These are phyloP conservation scores for Lepilemur ruficaudatus DNA, from an alignment of 2,797 vertebrate genomes.

Conservation along the genomic window DNA sequence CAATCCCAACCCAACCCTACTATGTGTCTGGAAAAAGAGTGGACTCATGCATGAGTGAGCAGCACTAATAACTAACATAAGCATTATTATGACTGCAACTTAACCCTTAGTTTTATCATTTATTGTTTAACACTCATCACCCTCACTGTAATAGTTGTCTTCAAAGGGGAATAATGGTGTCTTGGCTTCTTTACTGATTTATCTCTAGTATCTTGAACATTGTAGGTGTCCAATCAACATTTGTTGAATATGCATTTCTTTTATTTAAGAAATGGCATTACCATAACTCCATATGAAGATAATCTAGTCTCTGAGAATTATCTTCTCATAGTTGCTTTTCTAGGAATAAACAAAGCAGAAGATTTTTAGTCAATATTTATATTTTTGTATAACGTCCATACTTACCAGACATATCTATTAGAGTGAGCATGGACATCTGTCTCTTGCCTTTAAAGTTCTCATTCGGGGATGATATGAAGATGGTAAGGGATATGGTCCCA, in stretches of 20 bases:
- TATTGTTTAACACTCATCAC: neutral
- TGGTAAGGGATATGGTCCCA: neutral
- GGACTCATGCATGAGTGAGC: neutral
- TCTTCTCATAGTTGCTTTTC: neutral
- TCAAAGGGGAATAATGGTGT: neutral
- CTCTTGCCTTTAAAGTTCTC: neutral
- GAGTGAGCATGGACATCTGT: neutral
- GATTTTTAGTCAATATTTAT: neutral
- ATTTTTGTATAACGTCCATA: neutral
- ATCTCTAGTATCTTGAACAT: neutral
- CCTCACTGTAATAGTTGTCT: neutral
- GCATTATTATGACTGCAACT: neutral
- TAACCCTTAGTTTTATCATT: neutral
- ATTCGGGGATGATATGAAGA: neutral
- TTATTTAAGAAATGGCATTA: neutral
- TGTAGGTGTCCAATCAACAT: neutral
- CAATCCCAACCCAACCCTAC: neutral
- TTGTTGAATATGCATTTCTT: neutral
- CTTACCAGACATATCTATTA: neutral
- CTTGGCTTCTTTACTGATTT: neutral
- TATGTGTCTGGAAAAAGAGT: neutral
- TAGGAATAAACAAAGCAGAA: neutral
- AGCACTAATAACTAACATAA: neutral
- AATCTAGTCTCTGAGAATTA: neutral
- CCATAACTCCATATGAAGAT: neutral